A percentile compares a stretch with the other conserved stretches of the same genome.
phyloP scores from a whole-genome alignment of 1,140 invertebrate species.

The Druon quercuslanigerum region DNA sequence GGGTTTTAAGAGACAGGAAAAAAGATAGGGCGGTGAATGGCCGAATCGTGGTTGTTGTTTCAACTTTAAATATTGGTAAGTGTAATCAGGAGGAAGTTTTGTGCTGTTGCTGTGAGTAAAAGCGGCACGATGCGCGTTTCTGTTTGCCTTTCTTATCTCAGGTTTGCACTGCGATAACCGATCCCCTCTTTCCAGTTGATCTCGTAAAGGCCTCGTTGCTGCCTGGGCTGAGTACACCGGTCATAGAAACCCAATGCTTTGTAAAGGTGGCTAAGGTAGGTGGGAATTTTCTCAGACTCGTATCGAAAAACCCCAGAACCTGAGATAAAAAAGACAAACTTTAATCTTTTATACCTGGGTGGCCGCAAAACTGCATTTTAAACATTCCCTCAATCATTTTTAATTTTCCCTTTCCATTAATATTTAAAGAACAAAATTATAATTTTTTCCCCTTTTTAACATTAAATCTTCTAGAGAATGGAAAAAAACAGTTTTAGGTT shows the following conservation, averaged over 20 bases:
- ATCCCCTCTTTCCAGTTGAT: constrained; percentile 50
- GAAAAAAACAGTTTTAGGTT: no score
- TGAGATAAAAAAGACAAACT: constrained; percentile 9
- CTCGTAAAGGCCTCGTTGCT: constrained; percentile 35
- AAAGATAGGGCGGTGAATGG: neutral
- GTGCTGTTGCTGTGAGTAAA: constrained; percentile 61
- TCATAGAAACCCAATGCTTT: constrained; percentile 12
- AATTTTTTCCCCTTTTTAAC: no score
- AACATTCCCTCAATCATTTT: no score
- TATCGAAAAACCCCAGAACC: constrained; percentile 20
- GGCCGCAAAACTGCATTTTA: no score
- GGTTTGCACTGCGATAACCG: constrained; percentile 73
- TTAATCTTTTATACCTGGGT: neutral
- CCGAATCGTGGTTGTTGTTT: constrained; percentile 24
- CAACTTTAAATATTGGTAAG: constrained; percentile 66
- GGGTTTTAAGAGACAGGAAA: constrained; percentile 17
- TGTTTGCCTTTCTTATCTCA: constrained; percentile 74
- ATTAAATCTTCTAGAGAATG: no score
- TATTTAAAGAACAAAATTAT: no score
- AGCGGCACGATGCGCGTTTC: constrained; percentile 63
- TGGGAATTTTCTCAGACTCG: constrained; percentile 19
- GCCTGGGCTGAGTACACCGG: neutral
- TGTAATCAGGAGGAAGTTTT: constrained; percentile 72
- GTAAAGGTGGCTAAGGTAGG: neutral
- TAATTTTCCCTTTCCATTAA: no score